Evolutionary conservation across 2,113 vertebrate species (phyloP).

Genomic region (Callaeas wilsoni): DNA sequence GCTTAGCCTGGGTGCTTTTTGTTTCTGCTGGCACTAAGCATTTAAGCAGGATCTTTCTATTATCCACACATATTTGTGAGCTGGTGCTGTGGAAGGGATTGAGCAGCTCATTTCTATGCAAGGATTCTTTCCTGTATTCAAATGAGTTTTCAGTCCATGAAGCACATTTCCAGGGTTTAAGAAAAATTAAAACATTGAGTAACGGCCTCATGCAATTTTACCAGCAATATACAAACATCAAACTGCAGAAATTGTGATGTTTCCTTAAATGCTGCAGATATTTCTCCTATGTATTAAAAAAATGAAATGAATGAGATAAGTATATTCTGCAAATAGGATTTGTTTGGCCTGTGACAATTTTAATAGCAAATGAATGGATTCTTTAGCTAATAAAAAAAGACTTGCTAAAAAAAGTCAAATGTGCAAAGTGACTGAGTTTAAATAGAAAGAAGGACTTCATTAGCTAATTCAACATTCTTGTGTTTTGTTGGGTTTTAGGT

Average conservation of each 20-base stretch:
- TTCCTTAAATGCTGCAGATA: not conserved
- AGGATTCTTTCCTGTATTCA: not conserved
- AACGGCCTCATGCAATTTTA: not conserved
- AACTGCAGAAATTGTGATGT: not conserved
- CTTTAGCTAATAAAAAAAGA: not conserved
- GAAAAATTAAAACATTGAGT: not conserved
- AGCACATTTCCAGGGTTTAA: not conserved
- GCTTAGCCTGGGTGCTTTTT: not conserved
- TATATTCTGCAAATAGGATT: not conserved
- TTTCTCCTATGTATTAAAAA: not conserved
- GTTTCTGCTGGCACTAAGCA: not conserved
- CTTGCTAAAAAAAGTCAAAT: not conserved
- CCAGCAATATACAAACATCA: not conserved
- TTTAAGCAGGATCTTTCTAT: not conserved
- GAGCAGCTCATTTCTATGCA: not conserved
- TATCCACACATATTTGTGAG: not conserved
- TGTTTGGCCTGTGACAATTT: not conserved
- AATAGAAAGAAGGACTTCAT: not conserved
- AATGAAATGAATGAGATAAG: not conserved
- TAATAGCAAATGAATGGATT: not conserved
- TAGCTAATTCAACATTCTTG: not conserved
- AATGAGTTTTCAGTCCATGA: not conserved
- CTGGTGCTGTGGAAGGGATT: not conserved
- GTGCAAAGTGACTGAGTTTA: not conserved
- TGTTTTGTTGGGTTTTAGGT: not conserved